Evolutionary conservation across 2,797 vertebrate species (phyloP), one percentile per base, ranked within the genome.

Genomic region (Echiichthys vipera): DNA sequence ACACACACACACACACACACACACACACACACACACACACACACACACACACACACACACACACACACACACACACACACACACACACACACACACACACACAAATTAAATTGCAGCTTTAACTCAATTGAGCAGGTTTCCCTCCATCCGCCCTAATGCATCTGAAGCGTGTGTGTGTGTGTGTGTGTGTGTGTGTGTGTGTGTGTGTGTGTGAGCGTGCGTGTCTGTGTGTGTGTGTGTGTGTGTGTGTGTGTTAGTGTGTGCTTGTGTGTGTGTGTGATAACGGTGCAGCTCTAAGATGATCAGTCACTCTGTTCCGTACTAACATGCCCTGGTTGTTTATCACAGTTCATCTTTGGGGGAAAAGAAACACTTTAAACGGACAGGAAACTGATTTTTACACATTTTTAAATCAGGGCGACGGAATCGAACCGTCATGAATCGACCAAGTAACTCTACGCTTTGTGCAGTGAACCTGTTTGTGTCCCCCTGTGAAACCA

Each of bases 61-160:
- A 45, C 29, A 40, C 49, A 50, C 58, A 53, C 50, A 30, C 50
- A 50, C 58, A 61, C 29, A 22, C 57, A 36, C 29, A 49, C 29
- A 50, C 46, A 63, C 49, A 50, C 57, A 68, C 50, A 71, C 37
- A 75, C 37, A 70, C 11, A 55, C 27, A 40, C 2, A 45, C 8
- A 27, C 27, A 79, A 89, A 93, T 91, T 65, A 56, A 89, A 89
- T 91, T 91, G 76, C 39, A 85, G 39, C 25, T 82, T 81, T 89
- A 91, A 91, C 84, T 90, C 57, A 84, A 84, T 91, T 78, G 61
- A 76, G 69, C 51, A 71, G 81, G 71, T 79, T 88, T 85, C 24
- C 61, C 77, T 84, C 72, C 79, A 83, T 78, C 76, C 63, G 32
- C 42, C 50, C 40, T 70, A 49, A 76, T 87, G 71, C 57, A 47